phyloP scores from a whole-genome alignment of 2,797 vertebrate species.

The Pyrocephalus nanus region DNA sequence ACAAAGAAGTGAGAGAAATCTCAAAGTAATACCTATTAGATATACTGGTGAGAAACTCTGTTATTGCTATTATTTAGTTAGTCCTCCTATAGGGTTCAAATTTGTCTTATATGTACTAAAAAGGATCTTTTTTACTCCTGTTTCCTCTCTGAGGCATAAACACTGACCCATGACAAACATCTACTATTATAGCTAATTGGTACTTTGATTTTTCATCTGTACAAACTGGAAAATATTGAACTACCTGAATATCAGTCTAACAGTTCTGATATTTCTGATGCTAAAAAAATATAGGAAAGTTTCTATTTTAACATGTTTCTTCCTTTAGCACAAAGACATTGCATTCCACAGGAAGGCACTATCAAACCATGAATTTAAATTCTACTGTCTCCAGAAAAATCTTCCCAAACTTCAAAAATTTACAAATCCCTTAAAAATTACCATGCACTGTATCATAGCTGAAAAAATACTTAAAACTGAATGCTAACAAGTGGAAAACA shows the following conservation, averaged over 20 bases:
- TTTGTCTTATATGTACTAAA: not conserved
- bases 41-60: not conserved
- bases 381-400: not conserved
- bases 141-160: not conserved
- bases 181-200: not conserved
- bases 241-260: not conserved
- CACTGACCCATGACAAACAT: not conserved
- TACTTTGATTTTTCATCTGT: not conserved
- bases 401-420: not conserved
- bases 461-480: not conserved
- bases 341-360: not conserved
- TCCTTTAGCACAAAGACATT: not conserved
- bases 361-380: not conserved
- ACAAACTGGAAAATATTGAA: not conserved
- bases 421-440: not conserved
- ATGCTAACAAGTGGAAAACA: not conserved
- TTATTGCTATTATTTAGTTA: not conserved
- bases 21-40: not conserved
- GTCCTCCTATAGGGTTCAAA: not conserved
- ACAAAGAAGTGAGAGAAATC: not conserved
- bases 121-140: not conserved
- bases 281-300: not conserved
- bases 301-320: not conserved
- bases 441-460: not conserved
- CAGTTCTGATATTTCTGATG: not conserved